phyloP scores from a whole-genome alignment of 1,140 invertebrate genomes.

The Aethina tumida region DNA sequence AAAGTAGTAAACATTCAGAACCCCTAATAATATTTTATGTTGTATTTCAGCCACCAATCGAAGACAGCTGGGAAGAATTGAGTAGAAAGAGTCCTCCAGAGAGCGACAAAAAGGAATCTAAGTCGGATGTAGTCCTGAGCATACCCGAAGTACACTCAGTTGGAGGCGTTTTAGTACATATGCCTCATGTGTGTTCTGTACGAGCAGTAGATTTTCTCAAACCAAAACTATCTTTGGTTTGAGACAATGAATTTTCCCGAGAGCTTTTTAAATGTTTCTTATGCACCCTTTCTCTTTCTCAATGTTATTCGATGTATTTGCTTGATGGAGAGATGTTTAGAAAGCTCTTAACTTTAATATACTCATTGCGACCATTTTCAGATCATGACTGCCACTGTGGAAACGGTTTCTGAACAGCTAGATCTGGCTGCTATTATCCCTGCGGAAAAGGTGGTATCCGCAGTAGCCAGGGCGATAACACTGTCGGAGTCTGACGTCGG shows the following conservation, averaged over 20 bases:
- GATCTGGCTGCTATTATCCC: constrained; percentile 75
- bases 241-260: constrained; percentile 13
- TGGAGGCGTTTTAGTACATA: constrained; percentile 74
- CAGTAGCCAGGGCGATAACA: constrained; percentile 75
- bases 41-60: constrained; percentile 42
- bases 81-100: constrained; percentile 54
- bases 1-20: constrained; percentile 6
- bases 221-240: constrained; percentile 22
- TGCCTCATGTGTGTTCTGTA: constrained; percentile 74
- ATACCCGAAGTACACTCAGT: constrained; percentile 61
- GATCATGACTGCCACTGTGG: constrained; percentile 89
- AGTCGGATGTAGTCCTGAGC: constrained; percentile 51
- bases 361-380: constrained; percentile 37
- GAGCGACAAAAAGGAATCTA: constrained; percentile 53
- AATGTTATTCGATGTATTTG: too few relatives aligned
- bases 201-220: constrained; percentile 34
- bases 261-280: constrained; percentile 8
- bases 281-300: too few relatives aligned
- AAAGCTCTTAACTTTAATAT: too few relatives aligned
- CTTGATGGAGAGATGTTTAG: too few relatives aligned
- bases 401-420: constrained; percentile 83
- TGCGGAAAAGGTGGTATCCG: constrained; percentile 66
- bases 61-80: constrained; percentile 46
- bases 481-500: constrained; percentile 83
- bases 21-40: constrained; percentile 3